phyloP scores from a whole-genome alignment of 2,113 vertebrate genomes.

The Solea senegalensis region DNA sequence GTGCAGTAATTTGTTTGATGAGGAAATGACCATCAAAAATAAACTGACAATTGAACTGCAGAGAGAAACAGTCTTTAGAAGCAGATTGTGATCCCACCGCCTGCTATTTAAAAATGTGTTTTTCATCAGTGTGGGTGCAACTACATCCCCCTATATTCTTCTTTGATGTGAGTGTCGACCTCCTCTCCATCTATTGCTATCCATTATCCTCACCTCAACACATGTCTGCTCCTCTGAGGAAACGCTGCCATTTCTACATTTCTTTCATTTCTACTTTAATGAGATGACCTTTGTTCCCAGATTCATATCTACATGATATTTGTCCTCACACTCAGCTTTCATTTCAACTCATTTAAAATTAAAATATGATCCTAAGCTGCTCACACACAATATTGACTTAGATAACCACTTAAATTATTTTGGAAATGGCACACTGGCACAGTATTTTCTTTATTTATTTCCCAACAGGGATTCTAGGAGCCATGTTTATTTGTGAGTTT shows the following conservation, averaged over 20 bases:
- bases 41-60: not conserved
- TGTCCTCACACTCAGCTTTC: not conserved
- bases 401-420: constrained; percentile 26
- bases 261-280: constrained; percentile 18
- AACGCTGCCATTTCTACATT: constrained; percentile 10
- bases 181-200: not conserved
- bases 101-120: constrained; percentile 1
- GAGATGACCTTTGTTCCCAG: constrained; percentile 23
- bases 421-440: constrained; percentile 37
- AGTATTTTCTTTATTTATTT: too few relatives aligned
- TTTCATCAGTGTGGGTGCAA: constrained; percentile 10
- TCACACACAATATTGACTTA: not conserved
- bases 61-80: constrained; percentile 10
- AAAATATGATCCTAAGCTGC: constrained; percentile 22
- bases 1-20: constrained; percentile 1
- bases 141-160: constrained; percentile 9
- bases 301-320: constrained; percentile 34
- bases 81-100: constrained; percentile 1
- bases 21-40: constrained; percentile 42
- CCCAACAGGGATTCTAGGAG: too few relatives aligned
- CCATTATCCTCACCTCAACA: not conserved
- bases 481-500: too few relatives aligned
- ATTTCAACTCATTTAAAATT: constrained; percentile 24
- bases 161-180: constrained; percentile 4
- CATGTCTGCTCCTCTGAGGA: not conserved